A percentile compares a stretch with the other conserved stretches of the same genome.
Conservation (phyloP, 2,113 vertebrate genomes). For the Chamaetylas fuelleborni region DNA sequence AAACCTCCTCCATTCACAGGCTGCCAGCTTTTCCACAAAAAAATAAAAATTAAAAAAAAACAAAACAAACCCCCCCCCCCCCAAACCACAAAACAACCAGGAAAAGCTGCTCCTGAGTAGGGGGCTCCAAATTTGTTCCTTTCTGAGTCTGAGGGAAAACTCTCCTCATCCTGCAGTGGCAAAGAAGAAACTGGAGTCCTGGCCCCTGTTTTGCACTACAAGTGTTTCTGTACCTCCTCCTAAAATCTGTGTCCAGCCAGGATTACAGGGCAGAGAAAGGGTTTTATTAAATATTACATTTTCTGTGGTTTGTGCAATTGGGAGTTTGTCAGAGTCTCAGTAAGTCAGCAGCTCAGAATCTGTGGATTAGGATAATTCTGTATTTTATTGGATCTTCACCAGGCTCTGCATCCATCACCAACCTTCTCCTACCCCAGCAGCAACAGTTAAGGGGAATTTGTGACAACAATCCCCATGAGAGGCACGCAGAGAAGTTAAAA, state of each 20-base stretch:
- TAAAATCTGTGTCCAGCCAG: neutral
- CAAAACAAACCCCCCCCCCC: too few relatives aligned
- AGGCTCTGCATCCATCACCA: neutral
- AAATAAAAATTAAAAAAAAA: neutral
- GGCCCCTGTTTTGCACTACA: rapidly evolving
- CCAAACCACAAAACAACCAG: too few relatives aligned
- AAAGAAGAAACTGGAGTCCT: rapidly evolving
- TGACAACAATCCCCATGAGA: rapidly evolving
- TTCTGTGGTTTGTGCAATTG: neutral
- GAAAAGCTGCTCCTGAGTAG: too few relatives aligned
- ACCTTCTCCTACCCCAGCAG: neutral
- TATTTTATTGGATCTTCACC: neutral
- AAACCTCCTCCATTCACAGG: neutral
- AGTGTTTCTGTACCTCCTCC: neutral
- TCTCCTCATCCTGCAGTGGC: rapidly evolving
- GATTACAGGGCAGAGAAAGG: neutral
- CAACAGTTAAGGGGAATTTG: neutral
- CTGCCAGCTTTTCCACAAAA: rapidly evolving
- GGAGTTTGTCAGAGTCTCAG: neutral
- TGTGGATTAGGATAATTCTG: neutral
- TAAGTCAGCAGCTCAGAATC: neutral
- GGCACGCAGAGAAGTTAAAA: neutral
- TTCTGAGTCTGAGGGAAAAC: neutral
- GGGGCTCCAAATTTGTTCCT: neutral
- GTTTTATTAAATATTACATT: neutral